phyloP scores from a whole-genome alignment of 2,797 vertebrate species.

The Pterois miles region DNA sequence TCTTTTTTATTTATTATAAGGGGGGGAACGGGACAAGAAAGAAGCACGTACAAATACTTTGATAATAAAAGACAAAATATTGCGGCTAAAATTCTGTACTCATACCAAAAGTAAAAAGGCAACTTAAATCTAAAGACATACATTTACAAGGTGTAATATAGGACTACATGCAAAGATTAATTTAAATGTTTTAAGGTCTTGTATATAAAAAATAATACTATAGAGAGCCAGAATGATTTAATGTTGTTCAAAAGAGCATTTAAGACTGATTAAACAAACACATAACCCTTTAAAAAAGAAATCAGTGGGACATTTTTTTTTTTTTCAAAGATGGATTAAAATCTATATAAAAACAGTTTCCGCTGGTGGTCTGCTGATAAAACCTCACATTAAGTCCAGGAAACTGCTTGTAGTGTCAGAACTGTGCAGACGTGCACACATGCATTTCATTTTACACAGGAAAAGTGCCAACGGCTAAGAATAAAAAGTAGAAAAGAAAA shows the following conservation, averaged over 20 bases:
- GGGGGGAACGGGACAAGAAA: conserved; percentile 35
- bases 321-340: conserved; percentile 40
- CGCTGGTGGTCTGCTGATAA: conserved; percentile 31
- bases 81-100: conserved; percentile 76
- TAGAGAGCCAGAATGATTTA: conserved; percentile 69
- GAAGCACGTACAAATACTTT: conserved; percentile 79
- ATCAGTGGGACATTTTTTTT: conserved; percentile 49
- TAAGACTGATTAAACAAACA: conserved; percentile 75
- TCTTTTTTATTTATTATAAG: conserved; percentile 81
- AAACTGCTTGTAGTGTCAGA: conserved; percentile 78
- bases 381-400: conserved; percentile 39
- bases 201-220: conserved; percentile 84
- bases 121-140: conserved; percentile 76
- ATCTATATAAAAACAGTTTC: conserved; percentile 36
- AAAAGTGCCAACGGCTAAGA: conserved; percentile 68
- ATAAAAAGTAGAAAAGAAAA: conserved; percentile 44
- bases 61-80: conserved; percentile 77
- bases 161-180: conserved; percentile 85
- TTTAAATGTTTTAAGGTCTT: conserved; percentile 77
- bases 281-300: conserved; percentile 65
- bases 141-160: conserved; percentile 75
- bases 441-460: conserved; percentile 66
- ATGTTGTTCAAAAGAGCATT: conserved; percentile 65
- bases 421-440: conserved; percentile 67
- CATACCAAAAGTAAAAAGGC: conserved; percentile 74